Percentiles rank a stretch among this genome's conserved stretches.
Evolutionary conservation across 2,113 vertebrate genomes (phyloP).

Genomic region (Ceyx margarethae): DNA sequence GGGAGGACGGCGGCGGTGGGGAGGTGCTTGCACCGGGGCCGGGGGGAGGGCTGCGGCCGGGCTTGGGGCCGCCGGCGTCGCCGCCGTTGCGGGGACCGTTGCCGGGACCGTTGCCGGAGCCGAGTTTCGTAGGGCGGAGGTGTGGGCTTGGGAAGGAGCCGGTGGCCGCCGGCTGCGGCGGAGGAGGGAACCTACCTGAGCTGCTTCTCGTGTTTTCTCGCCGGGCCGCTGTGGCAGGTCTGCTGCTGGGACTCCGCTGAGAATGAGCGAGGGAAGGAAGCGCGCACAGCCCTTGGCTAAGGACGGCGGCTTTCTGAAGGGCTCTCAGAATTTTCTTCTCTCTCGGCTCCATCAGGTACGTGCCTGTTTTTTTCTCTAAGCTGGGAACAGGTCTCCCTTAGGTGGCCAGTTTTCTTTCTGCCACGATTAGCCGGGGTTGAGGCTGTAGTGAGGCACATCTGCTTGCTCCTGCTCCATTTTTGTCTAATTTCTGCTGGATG

Average conservation of each 20-base stretch:
- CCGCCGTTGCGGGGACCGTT: not conserved
- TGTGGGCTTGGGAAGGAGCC: fast-evolving
- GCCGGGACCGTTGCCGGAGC: not conserved
- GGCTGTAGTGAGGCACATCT: fast-evolving
- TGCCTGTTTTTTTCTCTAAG: not conserved
- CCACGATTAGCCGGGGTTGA: not conserved
- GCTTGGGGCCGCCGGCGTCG: not conserved
- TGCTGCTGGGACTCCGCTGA: not conserved
- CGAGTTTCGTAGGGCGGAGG: not conserved
- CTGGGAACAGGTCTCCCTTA: not conserved
- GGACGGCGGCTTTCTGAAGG: not conserved
- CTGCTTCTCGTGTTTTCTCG: not conserved
- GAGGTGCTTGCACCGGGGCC: not conserved
- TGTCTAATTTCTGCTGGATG: not conserved
- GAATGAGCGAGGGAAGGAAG: not conserved
- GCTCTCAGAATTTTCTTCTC: not conserved
- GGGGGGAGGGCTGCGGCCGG: not conserved
- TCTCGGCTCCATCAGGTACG: not conserved
- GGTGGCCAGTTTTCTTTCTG: not conserved
- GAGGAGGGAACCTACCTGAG: not conserved
- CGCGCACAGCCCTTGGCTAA: not conserved
- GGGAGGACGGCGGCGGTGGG: not conserved
- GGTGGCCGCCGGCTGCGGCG: not conserved
- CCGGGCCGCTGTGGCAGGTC: not conserved
- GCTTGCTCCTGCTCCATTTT: not conserved